phyloP scores from a whole-genome alignment of 1,140 invertebrate species.

The Trichonephila inaurata region DNA sequence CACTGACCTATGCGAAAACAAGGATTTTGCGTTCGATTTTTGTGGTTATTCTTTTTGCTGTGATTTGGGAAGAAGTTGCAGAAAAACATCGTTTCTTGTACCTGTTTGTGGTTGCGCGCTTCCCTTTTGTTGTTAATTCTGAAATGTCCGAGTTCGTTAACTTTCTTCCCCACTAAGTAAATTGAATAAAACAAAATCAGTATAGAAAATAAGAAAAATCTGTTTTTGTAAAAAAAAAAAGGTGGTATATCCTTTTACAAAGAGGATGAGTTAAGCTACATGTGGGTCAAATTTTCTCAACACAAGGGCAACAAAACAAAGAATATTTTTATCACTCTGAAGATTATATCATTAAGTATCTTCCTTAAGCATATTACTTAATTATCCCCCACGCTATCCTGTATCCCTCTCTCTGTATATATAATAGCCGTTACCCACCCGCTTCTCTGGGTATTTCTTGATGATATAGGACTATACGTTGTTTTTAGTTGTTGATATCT shows the following conservation, averaged over 20 bases:
- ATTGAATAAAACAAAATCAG: background rate
- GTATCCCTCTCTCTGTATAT: too few species aligned
- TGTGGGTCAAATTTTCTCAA: background rate
- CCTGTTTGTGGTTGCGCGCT: background rate
- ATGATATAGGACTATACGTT: too few species aligned
- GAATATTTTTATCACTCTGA: background rate
- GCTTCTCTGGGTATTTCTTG: too few species aligned
- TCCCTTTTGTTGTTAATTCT: background rate
- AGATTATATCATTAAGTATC: background rate
- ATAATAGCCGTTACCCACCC: too few species aligned
- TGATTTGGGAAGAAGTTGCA: background rate
- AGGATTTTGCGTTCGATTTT: background rate
- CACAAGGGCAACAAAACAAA: background rate
- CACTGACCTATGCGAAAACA: background rate
- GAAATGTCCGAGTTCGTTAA: background rate
- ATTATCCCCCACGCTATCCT: too few species aligned
- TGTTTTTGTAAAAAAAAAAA: background rate
- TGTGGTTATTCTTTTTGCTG: background rate
- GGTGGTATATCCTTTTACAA: conserved; percentile 5
- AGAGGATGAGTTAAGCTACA: background rate
- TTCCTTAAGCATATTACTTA: background rate
- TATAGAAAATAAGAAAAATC: background rate
- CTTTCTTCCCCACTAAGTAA: background rate
- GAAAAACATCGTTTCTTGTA: background rate
- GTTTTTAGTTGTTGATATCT: too few species aligned